Conservation (phyloP, 2,797 vertebrate genomes). For the Darevskia mixta region DNA sequence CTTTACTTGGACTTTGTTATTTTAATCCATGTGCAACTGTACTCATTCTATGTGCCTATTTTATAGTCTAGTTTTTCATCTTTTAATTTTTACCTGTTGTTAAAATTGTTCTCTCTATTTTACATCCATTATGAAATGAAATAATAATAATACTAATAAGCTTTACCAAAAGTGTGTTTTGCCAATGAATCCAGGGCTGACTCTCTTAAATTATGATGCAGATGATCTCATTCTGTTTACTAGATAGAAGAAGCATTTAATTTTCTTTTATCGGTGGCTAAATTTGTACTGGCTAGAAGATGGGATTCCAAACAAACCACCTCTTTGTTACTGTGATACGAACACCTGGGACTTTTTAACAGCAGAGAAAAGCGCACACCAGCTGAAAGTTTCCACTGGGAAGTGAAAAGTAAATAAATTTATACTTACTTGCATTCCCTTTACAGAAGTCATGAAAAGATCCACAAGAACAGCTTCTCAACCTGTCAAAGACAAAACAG, state of each 20-base stretch:
- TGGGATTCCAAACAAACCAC: constrained; percentile 1
- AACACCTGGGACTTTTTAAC: constrained; percentile 26
- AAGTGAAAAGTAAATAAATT: constrained; percentile 23
- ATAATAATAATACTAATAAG: too few relatives aligned
- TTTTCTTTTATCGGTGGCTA: constrained; percentile 13
- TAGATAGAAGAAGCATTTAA: neutral
- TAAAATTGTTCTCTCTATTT: too few relatives aligned
- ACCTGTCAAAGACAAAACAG: neutral
- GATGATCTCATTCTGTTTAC: neutral
- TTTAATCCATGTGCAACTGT: too few relatives aligned
- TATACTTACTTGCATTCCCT: neutral
- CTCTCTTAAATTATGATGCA: neutral
- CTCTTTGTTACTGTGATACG: constrained; percentile 18
- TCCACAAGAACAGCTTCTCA: neutral
- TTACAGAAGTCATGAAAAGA: neutral
- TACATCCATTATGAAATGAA: too few relatives aligned
- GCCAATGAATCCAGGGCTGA: neutral
- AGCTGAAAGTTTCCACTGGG: neutral
- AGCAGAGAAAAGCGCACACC: constrained; percentile 15
- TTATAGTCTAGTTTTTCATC: too few relatives aligned
- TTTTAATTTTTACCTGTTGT: too few relatives aligned
- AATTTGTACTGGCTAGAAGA: constrained; percentile 1
- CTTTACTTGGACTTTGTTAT: too few relatives aligned
- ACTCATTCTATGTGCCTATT: too few relatives aligned
- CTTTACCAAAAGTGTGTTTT: neutral